A percentile compares a stretch with the other conserved stretches of the same genome.
Conservation (phyloP, 2,113 vertebrate genomes). For the Platysternon megacephalum region DNA sequence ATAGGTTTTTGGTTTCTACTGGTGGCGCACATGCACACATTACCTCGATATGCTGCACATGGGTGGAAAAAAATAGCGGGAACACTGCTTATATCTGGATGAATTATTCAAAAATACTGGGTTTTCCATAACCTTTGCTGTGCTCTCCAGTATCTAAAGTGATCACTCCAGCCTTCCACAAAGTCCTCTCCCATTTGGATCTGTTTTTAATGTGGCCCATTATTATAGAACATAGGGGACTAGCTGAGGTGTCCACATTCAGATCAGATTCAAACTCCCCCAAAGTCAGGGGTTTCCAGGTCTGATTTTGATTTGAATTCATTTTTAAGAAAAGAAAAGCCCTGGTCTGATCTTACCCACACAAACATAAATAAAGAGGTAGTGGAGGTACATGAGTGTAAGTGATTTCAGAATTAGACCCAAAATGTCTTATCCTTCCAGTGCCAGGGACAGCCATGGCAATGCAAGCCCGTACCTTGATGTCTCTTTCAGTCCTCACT, state of each 20-base stretch:
- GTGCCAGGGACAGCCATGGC: accelerated
- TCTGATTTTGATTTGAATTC: background rate
- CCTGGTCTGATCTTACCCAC: accelerated
- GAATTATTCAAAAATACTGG: background rate
- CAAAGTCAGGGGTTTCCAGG: accelerated
- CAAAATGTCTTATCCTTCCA: background rate
- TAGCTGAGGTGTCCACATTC: background rate
- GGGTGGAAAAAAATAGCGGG: too few relatives aligned
- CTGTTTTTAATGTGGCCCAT: background rate
- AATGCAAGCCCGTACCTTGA: background rate
- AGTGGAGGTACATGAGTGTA: background rate
- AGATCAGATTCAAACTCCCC: background rate
- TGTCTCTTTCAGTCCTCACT: background rate
- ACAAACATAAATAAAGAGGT: background rate
- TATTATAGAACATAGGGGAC: accelerated
- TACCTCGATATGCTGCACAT: too few relatives aligned
- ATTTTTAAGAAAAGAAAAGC: background rate
- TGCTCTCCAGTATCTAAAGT: accelerated
- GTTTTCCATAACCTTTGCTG: background rate
- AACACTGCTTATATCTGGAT: background rate
- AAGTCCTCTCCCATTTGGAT: accelerated
- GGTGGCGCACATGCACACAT: too few relatives aligned
- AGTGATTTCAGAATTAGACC: background rate
- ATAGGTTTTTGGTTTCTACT: too few relatives aligned
- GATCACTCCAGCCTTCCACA: background rate